A percentile compares a stretch with the other conserved stretches of the same genome.
Conservation (phyloP, 2,888 invertebrate genomes). For the Heliconius erato region DNA sequence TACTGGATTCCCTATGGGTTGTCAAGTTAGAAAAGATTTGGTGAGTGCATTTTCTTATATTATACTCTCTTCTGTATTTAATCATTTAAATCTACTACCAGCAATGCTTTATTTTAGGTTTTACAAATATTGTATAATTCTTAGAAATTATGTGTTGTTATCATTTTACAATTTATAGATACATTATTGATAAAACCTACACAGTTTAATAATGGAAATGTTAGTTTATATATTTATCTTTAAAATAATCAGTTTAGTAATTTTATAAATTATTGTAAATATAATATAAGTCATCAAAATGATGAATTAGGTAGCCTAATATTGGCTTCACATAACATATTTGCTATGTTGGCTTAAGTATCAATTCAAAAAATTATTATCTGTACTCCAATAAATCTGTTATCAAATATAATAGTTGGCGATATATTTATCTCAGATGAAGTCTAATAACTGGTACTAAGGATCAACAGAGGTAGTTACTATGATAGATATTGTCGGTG, state of each 20-base stretch:
- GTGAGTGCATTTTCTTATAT: slow-evolving; percentile 61
- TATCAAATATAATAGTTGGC: background rate
- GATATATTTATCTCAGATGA: background rate
- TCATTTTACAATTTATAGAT: slow-evolving; percentile 9
- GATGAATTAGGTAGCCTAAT: background rate
- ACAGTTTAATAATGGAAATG: slow-evolving; percentile 3
- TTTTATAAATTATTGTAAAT: background rate
- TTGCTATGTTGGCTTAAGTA: background rate
- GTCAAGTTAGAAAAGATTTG: slow-evolving; percentile 89
- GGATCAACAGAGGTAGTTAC: background rate
- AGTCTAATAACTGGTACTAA: background rate
- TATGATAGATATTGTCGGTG: background rate
- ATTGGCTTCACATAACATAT: background rate
- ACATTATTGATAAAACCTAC: background rate
- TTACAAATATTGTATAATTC: background rate
- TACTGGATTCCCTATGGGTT: slow-evolving; percentile 99
- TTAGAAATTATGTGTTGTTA: background rate
- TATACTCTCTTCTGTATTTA: background rate
- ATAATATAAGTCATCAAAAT: background rate
- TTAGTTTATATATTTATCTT: background rate
- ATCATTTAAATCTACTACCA: background rate
- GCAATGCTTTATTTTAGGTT: background rate
- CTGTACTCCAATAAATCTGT: background rate
- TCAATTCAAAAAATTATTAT: background rate
- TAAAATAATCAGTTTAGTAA: background rate